Percentiles rank a stretch among this genome's conserved stretches.
Evolutionary conservation across 2,113 vertebrate genomes (phyloP).

Genomic region (Kryptolebias marmoratus): DNA sequence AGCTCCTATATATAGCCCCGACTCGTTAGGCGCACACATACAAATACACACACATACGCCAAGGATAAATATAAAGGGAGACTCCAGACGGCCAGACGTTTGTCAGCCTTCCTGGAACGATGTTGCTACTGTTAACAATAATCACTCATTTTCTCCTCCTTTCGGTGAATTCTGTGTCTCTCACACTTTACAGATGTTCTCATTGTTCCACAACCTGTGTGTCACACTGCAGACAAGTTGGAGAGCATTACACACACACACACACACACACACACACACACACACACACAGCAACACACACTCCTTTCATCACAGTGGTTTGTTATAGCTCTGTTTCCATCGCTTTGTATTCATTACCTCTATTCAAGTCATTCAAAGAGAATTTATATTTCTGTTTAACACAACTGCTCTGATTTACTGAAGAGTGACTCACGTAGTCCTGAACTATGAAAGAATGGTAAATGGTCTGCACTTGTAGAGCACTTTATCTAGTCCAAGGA

Average conservation of each 20-base stretch:
- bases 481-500: no score
- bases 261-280: no score
- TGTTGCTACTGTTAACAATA: conserved; percentile 27
- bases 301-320: conserved; percentile 17
- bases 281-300: background rate
- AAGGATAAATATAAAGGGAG: conserved; percentile 53
- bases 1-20: conserved; percentile 66
- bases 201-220: conserved; percentile 1
- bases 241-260: conserved; percentile 21
- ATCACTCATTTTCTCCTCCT: conserved; percentile 32
- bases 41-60: conserved; percentile 36
- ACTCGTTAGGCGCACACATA: conserved; percentile 45
- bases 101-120: conserved; percentile 56
- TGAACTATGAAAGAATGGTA: background rate
- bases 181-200: conserved; percentile 33
- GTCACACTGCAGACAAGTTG: background rate
- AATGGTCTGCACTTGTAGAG: no score
- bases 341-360: conserved; percentile 10
- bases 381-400: conserved; percentile 54
- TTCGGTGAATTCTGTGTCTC: background rate
- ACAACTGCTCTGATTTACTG: conserved; percentile 42
- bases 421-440: conserved; percentile 43
- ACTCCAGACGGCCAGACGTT: conserved; percentile 65
- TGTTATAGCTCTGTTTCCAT: conserved; percentile 22
- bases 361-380: conserved; percentile 36